Evolutionary conservation across 1,140 invertebrate species (phyloP).

Genomic region (Danaus melanippus): DNA sequence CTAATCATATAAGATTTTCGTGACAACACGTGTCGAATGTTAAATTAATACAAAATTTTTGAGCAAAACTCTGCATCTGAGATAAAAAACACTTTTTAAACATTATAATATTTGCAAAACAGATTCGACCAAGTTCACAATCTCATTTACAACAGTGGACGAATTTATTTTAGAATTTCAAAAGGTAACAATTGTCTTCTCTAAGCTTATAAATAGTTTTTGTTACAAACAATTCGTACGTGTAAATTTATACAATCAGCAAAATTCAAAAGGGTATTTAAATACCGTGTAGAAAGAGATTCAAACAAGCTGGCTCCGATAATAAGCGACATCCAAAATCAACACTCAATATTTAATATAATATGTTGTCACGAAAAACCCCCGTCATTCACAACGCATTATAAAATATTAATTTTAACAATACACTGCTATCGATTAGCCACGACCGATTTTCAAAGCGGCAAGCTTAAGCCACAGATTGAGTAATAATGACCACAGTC

Average conservation of each 20-base stretch:
- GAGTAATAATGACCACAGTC: slow-evolving; percentile 30
- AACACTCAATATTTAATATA: slow-evolving; percentile 27
- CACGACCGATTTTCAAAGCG: slow-evolving; percentile 31
- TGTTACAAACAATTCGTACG: neutral
- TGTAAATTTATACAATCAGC: slow-evolving; percentile 2
- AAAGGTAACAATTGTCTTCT: slow-evolving; percentile 11
- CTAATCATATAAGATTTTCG: slow-evolving; percentile 37
- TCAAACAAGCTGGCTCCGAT: neutral
- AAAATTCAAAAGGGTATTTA: neutral
- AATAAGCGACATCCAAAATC: neutral
- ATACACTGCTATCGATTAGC: slow-evolving; percentile 20
- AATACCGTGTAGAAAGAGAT: slow-evolving; percentile 17
- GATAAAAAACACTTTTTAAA: slow-evolving; percentile 6
- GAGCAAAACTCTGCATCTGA: slow-evolving; percentile 44
- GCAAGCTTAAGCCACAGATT: slow-evolving; percentile 26
- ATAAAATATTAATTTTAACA: slow-evolving; percentile 29
- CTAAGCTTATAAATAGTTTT: slow-evolving; percentile 10
- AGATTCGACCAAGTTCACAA: slow-evolving; percentile 8
- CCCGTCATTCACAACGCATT: slow-evolving; percentile 59
- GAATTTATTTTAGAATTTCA: slow-evolving; percentile 24
- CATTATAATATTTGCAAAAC: slow-evolving; percentile 3
- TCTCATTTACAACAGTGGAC: slow-evolving; percentile 17
- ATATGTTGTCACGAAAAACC: slow-evolving; percentile 42
- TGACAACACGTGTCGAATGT: slow-evolving; percentile 35
- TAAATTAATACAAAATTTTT: slow-evolving; percentile 29